Evolutionary conservation across 2,797 vertebrate species (phyloP).

Genomic region (Bufotes viridis): DNA sequence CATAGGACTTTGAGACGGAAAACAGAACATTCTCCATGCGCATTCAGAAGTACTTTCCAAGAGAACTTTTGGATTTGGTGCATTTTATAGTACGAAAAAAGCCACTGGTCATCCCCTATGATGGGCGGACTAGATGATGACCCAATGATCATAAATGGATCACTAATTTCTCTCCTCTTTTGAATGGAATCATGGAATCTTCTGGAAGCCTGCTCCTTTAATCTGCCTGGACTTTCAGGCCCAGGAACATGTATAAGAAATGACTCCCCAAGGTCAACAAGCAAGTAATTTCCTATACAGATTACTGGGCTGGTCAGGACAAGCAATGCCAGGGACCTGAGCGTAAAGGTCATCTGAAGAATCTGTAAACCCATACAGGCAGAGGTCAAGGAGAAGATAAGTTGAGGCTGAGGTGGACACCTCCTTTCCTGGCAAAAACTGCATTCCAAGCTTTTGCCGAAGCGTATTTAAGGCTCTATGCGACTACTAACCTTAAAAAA

Average conservation of each 20-base stretch:
- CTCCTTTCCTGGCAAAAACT: neutral
- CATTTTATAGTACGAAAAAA: neutral
- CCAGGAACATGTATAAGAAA: too few species aligned
- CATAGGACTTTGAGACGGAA: neutral
- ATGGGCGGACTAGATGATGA: neutral
- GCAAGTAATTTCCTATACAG: neutral
- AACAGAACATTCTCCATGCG: neutral
- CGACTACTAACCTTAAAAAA: too few species aligned
- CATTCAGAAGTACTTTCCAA: neutral
- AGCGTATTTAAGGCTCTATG: too few species aligned
- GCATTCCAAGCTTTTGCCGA: neutral
- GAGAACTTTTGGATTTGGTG: neutral
- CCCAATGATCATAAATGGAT: neutral
- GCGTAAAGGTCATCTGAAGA: neutral
- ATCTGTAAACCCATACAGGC: neutral
- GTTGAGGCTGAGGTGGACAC: too few species aligned
- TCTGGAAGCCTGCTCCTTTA: neutral
- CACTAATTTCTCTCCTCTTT: neutral
- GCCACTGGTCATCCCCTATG: neutral
- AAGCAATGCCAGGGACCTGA: neutral
- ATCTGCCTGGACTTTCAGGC: neutral
- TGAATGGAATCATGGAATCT: neutral
- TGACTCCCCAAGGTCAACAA: too few species aligned
- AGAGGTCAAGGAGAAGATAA: neutral
- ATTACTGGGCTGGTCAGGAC: neutral